Evolutionary conservation across 2,888 invertebrate species (phyloP).

Genomic region (Troglohyphantes excavatus): DNA sequence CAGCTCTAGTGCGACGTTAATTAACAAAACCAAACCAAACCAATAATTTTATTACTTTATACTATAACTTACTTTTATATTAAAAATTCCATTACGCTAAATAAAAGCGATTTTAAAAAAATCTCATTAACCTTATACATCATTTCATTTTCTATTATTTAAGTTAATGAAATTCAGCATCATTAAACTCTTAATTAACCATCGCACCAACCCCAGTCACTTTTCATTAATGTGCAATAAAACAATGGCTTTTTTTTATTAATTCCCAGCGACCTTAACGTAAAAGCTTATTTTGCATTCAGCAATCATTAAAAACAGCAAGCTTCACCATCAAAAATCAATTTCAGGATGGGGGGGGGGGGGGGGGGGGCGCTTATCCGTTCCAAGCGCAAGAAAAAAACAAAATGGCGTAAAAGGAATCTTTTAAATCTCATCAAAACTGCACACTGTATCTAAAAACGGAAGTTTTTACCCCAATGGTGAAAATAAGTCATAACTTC

Average conservation of each 20-base stretch:
- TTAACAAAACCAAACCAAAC: too few relatives aligned
- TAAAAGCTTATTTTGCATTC: constrained; percentile 28
- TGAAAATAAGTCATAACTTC: constrained; percentile 67
- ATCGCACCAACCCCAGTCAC: not conserved
- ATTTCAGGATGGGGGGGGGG: constrained; percentile 26
- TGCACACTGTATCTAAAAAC: constrained; percentile 8
- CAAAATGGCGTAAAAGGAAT: constrained; percentile 7
- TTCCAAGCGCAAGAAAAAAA: not conserved
- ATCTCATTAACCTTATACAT: not conserved
- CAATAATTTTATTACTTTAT: too few relatives aligned
- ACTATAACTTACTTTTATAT: too few relatives aligned
- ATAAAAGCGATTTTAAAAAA: not conserved
- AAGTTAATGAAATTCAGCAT: constrained; percentile 11
- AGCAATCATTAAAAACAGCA: constrained; percentile 32
- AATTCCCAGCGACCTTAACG: not conserved
- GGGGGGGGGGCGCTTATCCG: not conserved
- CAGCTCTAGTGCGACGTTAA: too few relatives aligned
- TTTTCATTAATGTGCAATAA: constrained; percentile 31
- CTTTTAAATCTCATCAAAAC: constrained; percentile 63
- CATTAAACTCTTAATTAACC: constrained; percentile 5
- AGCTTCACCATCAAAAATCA: constrained; percentile 54
- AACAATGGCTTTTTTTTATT: not conserved
- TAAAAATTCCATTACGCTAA: too few relatives aligned
- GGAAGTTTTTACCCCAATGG: constrained; percentile 57
- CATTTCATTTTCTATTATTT: not conserved